Percentiles rank a stretch among this genome's conserved stretches.
Evolutionary conservation across 2,888 invertebrate genomes (phyloP).

Genomic region (Clepsis dumicolana): DNA sequence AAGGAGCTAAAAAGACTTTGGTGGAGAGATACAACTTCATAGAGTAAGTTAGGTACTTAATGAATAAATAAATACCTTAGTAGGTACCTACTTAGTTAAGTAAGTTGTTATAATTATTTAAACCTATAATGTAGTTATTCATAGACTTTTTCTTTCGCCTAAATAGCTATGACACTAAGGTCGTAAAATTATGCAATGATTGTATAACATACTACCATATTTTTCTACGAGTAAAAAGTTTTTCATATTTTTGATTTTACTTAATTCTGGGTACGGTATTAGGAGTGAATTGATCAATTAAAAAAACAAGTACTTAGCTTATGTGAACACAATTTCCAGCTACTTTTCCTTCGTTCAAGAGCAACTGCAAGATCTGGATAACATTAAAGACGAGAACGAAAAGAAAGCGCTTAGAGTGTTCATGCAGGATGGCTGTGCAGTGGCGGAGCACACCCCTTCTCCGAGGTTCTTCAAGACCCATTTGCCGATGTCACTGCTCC

Average conservation of each 20-base stretch:
- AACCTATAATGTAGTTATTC: no score
- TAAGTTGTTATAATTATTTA: no score
- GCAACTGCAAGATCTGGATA: conserved; percentile 3
- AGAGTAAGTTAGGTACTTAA: conserved; percentile 82
- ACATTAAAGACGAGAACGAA: neutral
- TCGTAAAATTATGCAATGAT: no score
- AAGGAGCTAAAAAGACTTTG: conserved; percentile 78
- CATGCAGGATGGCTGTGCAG: neutral
- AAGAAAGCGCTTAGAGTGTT: neutral
- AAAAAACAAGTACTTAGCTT: neutral
- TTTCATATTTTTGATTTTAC: no score
- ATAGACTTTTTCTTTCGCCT: no score
- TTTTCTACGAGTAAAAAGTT: no score
- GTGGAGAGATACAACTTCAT: conserved; percentile 89
- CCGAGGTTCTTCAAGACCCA: conserved; percentile 89
- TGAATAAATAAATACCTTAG: neutral
- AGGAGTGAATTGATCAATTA: no score
- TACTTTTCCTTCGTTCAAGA: neutral
- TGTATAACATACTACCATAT: no score
- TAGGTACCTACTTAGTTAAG: neutral
- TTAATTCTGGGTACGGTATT: no score
- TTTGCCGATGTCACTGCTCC: conserved; percentile 89
- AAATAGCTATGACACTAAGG: no score
- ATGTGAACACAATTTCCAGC: neutral
- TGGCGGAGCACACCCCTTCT: conserved; percentile 54